Percentiles rank a stretch among this genome's conserved stretches.
phyloP scores from a whole-genome alignment of 2,113 vertebrate species.

The Brachionichthys hirsutus region DNA sequence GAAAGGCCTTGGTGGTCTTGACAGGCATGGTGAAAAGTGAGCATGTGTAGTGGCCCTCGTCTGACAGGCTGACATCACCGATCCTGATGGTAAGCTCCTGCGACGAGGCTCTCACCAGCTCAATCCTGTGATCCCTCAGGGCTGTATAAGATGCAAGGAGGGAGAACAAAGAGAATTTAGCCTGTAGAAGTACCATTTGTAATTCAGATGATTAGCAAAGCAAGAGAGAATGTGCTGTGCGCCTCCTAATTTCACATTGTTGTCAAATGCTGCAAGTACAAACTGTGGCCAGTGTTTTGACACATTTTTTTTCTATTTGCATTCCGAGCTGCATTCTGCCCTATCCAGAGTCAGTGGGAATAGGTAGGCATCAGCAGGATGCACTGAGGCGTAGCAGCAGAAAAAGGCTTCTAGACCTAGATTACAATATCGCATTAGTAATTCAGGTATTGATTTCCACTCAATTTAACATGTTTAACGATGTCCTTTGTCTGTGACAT shows the following conservation, averaged over 20 bases:
- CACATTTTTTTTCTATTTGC: conserved; percentile 34
- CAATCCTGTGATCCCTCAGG: conserved; percentile 94
- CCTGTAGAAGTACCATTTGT: conserved; percentile 1
- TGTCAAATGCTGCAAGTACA: conserved; percentile 33
- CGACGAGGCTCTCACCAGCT: conserved; percentile 91
- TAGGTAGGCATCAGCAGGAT: conserved; percentile 15
- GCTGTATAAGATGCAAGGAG: conserved; percentile 70
- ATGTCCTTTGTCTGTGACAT: conserved; percentile 2
- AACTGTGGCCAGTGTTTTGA: conserved; percentile 10
- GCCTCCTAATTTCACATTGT: conserved; percentile 29
- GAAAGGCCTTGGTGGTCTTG: conserved; percentile 97
- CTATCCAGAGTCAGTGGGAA: conserved; percentile 35
- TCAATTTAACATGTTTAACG: conserved; percentile 21
- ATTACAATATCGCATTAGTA: conserved; percentile 46
- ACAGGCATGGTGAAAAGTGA: conserved; percentile 99
- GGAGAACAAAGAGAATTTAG: conserved; percentile 10
- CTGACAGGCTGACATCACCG: conserved; percentile 89
- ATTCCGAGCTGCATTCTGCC: conserved; percentile 31
- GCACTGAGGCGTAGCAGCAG: conserved; percentile 21
- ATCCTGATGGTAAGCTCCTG: conserved; percentile 96
- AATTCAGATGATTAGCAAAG: conserved; percentile 28
- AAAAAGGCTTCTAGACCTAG: conserved; percentile 11
- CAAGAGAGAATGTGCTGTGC: background rate
- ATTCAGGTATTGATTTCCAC: conserved; percentile 42
- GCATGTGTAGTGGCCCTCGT: conserved; percentile 97